A percentile compares a stretch with the other conserved stretches of the same genome.
Evolutionary conservation across 2,113 vertebrate species (phyloP).

Genomic region (rabbit (Oryctolagus cuniculus)): mOryCun1.1 NC_091441.1:38430501-38431000

Average conservation of each 20-base stretch:
- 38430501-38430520: too few species aligned
- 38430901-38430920: neutral
- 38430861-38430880: neutral
- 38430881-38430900: neutral
- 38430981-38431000: neutral
- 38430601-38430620: neutral
- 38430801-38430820: neutral
- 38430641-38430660: neutral
- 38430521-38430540: too few species aligned
- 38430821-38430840: neutral
- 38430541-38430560: too few species aligned
- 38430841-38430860: neutral
- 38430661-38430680: rapidly evolving
- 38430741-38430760: neutral
- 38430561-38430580: too few species aligned
- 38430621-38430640: neutral
- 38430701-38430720: neutral
- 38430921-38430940: neutral
- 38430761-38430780: neutral
- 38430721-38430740: neutral
- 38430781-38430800: rapidly evolving
- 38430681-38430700: neutral
- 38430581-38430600: neutral
- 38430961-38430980: neutral
- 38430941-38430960: neutral